These are phyloP conservation scores for Holothuria glaberrima DNA, from an alignment of 35 echinoderm and acorn worm species.

Conservation along the genomic window DNA sequence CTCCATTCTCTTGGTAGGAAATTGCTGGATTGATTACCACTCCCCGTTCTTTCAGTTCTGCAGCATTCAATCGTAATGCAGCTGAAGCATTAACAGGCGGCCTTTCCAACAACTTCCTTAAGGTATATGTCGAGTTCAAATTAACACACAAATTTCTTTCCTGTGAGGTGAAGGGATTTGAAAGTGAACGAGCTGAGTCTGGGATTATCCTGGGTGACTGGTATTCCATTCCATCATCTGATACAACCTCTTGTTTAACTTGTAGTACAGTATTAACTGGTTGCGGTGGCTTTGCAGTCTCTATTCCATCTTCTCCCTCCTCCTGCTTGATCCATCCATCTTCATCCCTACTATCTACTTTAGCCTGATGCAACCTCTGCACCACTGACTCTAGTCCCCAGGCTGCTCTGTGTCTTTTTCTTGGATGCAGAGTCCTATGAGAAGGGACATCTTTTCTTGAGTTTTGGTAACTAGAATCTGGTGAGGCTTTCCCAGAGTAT, in stretches of 20 bases:
- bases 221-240: not conserved
- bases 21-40: conserved; percentile 51
- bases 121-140: not conserved
- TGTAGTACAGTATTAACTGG: not conserved
- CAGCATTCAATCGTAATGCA: conserved; percentile 18
- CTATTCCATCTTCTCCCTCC: not conserved
- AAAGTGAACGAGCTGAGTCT: conserved; percentile 17
- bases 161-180: not conserved
- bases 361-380: conserved; percentile 46
- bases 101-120: conserved; percentile 29
- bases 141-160: not conserved
- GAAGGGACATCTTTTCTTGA: not conserved
- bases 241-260: conserved; percentile 13
- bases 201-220: conserved; percentile 40
- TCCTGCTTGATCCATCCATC: conserved; percentile 37
- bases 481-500: conserved; percentile 16
- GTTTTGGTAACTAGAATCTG: not conserved
- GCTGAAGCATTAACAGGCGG: conserved; percentile 37
- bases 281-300: not conserved
- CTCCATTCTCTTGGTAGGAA: not conserved
- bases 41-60: conserved; percentile 47
- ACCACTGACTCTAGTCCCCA: conserved; percentile 46
- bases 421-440: not conserved
- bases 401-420: conserved; percentile 7
- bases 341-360: conserved; percentile 28